phyloP scores from a whole-genome alignment of 37 sponge, comb jelly and placozoan species.

The Oopsacas minuta region DNA sequence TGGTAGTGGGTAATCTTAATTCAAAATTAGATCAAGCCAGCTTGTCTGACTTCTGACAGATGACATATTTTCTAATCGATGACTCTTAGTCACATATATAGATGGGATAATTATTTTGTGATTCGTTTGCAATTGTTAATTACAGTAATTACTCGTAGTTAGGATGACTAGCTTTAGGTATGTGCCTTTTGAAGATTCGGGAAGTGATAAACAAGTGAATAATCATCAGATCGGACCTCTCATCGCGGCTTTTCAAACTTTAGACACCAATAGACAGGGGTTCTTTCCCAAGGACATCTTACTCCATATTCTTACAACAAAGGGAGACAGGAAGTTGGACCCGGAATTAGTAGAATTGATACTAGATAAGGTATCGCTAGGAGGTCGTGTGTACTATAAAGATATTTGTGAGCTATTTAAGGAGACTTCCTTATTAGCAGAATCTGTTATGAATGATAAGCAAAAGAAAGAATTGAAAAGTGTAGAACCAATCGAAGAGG shows the following conservation, averaged over 20 bases:
- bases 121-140: no score
- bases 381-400: conserved; percentile 16
- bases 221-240: not conserved
- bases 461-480: no score
- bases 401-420: not conserved
- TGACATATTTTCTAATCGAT: no score
- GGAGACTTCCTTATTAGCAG: not conserved
- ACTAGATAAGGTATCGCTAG: not conserved
- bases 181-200: not conserved
- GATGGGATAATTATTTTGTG: no score
- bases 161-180: conserved; percentile 3
- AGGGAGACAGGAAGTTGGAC: not conserved
- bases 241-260: not conserved
- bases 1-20: no score
- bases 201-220: no score
- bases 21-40: no score
- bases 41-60: no score
- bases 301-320: not conserved
- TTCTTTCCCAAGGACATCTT: not conserved
- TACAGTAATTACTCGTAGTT: not conserved
- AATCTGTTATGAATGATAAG: not conserved
- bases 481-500: not conserved
- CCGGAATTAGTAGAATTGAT: not conserved
- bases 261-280: conserved; percentile 6
- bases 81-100: no score